Percentiles rank a stretch among this genome's conserved stretches.
phyloP scores from a whole-genome alignment of 2,797 vertebrate genomes.

The Neostethus bicornis region DNA sequence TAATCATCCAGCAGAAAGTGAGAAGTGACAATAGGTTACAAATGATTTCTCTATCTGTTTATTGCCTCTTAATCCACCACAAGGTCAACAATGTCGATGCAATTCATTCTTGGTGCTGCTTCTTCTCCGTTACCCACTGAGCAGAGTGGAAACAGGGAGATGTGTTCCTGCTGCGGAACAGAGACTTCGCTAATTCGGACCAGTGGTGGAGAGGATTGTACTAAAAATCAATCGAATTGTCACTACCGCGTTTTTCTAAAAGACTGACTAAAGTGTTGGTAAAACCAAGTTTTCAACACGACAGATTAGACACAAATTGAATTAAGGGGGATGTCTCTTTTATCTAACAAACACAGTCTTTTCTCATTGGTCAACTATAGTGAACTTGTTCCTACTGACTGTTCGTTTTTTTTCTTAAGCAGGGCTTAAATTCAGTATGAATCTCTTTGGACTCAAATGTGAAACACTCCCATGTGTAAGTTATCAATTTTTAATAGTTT shows the following conservation, averaged over 20 bases:
- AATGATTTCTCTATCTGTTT: not conserved
- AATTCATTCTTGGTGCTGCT: not conserved
- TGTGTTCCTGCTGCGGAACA: not conserved
- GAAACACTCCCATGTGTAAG: too few species aligned
- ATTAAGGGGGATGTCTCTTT: not conserved
- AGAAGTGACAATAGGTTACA: not conserved
- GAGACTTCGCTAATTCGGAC: not conserved
- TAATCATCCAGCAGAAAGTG: not conserved
- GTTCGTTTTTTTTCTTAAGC: not conserved
- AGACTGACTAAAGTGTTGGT: not conserved
- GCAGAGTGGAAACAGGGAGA: not conserved
- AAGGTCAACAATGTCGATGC: not conserved
- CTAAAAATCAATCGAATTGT: not conserved
- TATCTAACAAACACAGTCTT: not conserved
- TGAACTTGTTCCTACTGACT: not conserved
- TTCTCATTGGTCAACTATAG: not conserved
- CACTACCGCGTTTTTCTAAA: not conserved
- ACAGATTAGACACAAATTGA: not conserved
- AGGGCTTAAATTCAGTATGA: not conserved
- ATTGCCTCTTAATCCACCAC: not conserved
- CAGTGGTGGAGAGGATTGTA: not conserved
- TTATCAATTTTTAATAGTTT: too few species aligned
- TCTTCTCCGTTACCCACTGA: not conserved
- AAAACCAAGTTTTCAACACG: not conserved
- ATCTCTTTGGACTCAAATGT: too few species aligned